Evolutionary conservation across 2,888 invertebrate genomes (phyloP), one percentile per base, ranked within the genome.

Genomic region (Disparrhopalites patrizii): DNA sequence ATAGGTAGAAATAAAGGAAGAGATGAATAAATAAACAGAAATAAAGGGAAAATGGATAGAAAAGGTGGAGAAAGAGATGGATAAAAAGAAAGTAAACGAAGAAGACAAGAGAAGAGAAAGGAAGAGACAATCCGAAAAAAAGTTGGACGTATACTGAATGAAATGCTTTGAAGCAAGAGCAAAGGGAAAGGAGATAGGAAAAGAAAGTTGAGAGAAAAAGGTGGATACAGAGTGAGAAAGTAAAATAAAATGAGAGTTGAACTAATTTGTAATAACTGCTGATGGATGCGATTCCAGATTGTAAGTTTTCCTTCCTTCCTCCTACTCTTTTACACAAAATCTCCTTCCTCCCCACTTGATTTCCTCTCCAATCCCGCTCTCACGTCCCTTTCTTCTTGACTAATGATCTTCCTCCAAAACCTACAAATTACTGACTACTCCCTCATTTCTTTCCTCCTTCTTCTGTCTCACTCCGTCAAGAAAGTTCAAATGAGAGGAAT

Each of bases 381-480:
- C 60, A 27, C 40, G 51, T 23, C 30, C 28, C 25, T 50, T 52
- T 60, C 31, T 31, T 43, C 68, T 63, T 70, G 66, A 70, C 70
- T 70, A 70, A 70, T 70, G 70, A 70, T 70, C 66, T 60, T 63
- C 33, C 66, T 55, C 33, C n/a, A 55, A 55, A 56, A 64, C 64
- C 55, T 50, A 64, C 55, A 64, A 64, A 56, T 64, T 64, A 64
- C 56, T 50, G 56, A 50, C 20, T 64, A 56, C 57, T 55, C 27
- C 18, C 30, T 55, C 38, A 51, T 47, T 63, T 47, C 54, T 38
- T 56, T 50, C 33, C 51, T 33, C 28, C 36, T 51, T 18, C 38
- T 27, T 25, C 28, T 28, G n/a, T 52, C 8, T 51, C 27, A n/a
- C n/a, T 51, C 51, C 13, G n/a, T n/a, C n/a, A n/a, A n/a, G n/a